phyloP scores from a whole-genome alignment of 53 echinoderm and acorn worm species.

The Glandiceps talaboti region DNA sequence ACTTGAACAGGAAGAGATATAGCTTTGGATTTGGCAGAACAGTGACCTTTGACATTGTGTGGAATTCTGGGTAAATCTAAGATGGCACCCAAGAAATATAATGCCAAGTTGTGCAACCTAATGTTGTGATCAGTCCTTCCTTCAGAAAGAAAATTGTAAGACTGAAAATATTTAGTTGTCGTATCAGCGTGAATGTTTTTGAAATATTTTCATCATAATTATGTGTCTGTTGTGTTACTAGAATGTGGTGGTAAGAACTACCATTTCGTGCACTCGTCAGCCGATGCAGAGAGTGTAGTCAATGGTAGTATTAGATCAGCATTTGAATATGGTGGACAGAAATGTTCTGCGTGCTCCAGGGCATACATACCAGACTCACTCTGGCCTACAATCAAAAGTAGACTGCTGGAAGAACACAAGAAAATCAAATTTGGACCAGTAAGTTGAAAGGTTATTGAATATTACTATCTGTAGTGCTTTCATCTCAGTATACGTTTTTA shows the following conservation, averaged over 20 bases:
- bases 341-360: slow-evolving; percentile 84
- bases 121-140: background rate
- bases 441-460: no score
- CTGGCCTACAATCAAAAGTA: slow-evolving; percentile 73
- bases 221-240: slow-evolving; percentile 1
- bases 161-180: background rate
- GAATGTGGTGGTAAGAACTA: slow-evolving; percentile 96
- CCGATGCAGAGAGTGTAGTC: slow-evolving; percentile 46
- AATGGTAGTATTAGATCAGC: slow-evolving; percentile 65
- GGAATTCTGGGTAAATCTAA: no score
- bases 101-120: background rate
- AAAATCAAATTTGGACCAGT: slow-evolving; percentile 70
- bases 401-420: slow-evolving; percentile 62
- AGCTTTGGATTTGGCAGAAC: no score
- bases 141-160: background rate
- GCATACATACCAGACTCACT: slow-evolving; percentile 72
- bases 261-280: slow-evolving; percentile 70
- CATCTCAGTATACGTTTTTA: no score
- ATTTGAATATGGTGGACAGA: slow-evolving; percentile 87
- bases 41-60: no score
- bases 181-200: background rate
- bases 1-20: no score
- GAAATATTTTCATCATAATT: no score
- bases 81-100: no score
- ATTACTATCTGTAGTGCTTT: no score